Evolutionary conservation across 2,888 invertebrate species (phyloP).

Genomic region (Malachius bipustulatus): DNA sequence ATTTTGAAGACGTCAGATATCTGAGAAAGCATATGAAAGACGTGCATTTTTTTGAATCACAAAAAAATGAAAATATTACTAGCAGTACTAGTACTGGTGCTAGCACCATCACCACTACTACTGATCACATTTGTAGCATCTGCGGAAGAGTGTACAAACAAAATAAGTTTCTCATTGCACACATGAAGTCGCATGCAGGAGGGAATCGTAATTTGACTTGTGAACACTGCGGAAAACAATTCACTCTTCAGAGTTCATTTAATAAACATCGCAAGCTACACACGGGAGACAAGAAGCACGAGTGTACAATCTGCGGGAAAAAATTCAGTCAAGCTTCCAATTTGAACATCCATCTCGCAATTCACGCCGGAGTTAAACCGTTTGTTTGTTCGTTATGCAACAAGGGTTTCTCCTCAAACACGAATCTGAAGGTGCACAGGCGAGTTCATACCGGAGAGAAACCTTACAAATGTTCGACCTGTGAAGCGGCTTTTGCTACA

Average conservation of each 20-base stretch:
- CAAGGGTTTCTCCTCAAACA: conserved; percentile 29
- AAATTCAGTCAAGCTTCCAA: conserved; percentile 33
- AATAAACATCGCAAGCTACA: conserved; percentile 33
- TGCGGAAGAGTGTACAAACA: conserved; percentile 35
- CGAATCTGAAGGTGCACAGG: conserved; percentile 31
- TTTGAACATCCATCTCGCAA: conserved; percentile 30
- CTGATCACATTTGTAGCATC: conserved; percentile 30
- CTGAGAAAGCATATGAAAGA: conserved; percentile 29
- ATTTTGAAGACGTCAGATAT: conserved; percentile 27
- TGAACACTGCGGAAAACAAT: conserved; percentile 32
- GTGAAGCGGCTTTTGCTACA: conserved; percentile 31
- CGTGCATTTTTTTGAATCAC: conserved; percentile 26
- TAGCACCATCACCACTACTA: conserved; percentile 25
- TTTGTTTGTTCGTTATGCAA: conserved; percentile 31
- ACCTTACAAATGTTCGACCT: conserved; percentile 30
- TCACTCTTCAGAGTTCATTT: conserved; percentile 32
- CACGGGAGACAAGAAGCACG: conserved; percentile 27
- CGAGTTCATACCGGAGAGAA: conserved; percentile 33
- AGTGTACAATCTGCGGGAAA: conserved; percentile 32
- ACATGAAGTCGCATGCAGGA: conserved; percentile 34
- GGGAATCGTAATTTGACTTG: conserved; percentile 34
- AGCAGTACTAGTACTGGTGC: too few relatives aligned
- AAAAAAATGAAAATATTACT: too few relatives aligned
- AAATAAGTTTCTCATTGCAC: conserved; percentile 29
- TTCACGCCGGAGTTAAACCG: conserved; percentile 31